Conservation (phyloP, 2,797 vertebrate species). For the Sebastes aleutianus region DNA sequence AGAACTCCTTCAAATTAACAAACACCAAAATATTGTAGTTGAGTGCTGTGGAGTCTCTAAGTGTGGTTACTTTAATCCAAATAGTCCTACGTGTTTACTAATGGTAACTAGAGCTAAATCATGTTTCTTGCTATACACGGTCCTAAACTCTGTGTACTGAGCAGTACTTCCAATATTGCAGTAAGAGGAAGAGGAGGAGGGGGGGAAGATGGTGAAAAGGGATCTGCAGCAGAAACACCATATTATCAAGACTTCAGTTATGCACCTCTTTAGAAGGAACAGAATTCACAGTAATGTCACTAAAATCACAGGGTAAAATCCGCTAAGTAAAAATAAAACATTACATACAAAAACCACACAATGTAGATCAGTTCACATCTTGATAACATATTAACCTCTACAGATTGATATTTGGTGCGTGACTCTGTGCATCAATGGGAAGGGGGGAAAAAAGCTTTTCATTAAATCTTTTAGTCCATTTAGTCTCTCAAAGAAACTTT, state of each 20-base stretch:
- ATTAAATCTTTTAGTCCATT: constrained; percentile 43
- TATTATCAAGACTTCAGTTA: constrained; percentile 55
- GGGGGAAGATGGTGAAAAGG: constrained; percentile 10
- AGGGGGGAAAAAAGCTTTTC: constrained; percentile 79
- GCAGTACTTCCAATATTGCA: constrained; percentile 57
- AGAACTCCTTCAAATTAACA: constrained; percentile 61
- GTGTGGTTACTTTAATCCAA: constrained; percentile 39
- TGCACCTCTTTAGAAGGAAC: constrained; percentile 59
- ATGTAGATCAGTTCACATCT: constrained; percentile 67
- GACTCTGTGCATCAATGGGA: constrained; percentile 67
- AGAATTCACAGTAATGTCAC: constrained; percentile 73
- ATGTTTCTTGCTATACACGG: constrained; percentile 21
- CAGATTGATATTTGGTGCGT: constrained; percentile 79
- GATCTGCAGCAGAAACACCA: constrained; percentile 59
- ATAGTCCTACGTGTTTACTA: constrained; percentile 29
- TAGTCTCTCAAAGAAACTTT: constrained; percentile 45
- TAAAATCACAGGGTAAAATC: constrained; percentile 68
- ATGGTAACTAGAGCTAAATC: constrained; percentile 39
- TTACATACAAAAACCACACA: constrained; percentile 69
- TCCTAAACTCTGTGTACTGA: constrained; percentile 42
- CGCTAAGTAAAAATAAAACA: constrained; percentile 60
- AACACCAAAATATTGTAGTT: constrained; percentile 23
- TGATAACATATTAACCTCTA: constrained; percentile 58
- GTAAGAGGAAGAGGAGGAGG: constrained; percentile 34
- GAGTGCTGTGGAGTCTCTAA: constrained; percentile 25